These are phyloP conservation scores for Campoplex nolae DNA, from an alignment of 2,888 invertebrate genomes.

Conservation along the genomic window DNA sequence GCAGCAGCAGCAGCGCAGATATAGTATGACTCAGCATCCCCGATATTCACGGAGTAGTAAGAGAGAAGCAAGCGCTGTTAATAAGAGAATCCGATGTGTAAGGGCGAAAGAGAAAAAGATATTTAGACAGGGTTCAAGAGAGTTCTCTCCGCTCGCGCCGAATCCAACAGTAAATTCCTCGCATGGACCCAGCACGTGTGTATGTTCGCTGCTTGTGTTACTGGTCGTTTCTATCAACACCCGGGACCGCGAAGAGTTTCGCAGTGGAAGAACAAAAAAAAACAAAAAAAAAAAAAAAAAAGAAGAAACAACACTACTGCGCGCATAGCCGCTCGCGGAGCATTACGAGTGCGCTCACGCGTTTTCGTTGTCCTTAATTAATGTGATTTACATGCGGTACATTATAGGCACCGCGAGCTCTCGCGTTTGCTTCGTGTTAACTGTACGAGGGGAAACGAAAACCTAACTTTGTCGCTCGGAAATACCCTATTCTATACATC, in stretches of 20 bases:
- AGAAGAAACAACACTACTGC: no score
- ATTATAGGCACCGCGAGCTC: background rate
- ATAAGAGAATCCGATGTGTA: constrained; percentile 26
- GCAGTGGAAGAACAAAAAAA: background rate
- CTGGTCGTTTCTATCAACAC: constrained; percentile 47
- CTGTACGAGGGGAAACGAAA: background rate
- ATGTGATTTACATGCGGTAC: constrained; percentile 81
- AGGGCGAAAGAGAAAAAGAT: constrained; percentile 10
- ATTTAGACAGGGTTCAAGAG: background rate
- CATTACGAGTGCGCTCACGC: constrained; percentile 40
- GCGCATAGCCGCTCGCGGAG: background rate
- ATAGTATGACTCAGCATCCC: constrained; percentile 80
- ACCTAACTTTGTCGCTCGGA: constrained; percentile 6
- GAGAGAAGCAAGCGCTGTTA: constrained; percentile 48
- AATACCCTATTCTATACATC: constrained; percentile 51
- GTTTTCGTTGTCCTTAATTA: constrained; percentile 78
- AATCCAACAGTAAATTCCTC: constrained; percentile 48
- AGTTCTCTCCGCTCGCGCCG: constrained; percentile 35
- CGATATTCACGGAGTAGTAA: constrained; percentile 43
- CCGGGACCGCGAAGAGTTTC: constrained; percentile 3
- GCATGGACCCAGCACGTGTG: background rate
- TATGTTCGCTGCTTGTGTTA: constrained; percentile 28
- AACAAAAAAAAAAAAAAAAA: no score
- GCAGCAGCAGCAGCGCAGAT: constrained; percentile 11
- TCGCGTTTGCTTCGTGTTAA: constrained; percentile 19